Conservation (phyloP, 1,140 invertebrate species). For the Bombus consobrinus region DNA sequence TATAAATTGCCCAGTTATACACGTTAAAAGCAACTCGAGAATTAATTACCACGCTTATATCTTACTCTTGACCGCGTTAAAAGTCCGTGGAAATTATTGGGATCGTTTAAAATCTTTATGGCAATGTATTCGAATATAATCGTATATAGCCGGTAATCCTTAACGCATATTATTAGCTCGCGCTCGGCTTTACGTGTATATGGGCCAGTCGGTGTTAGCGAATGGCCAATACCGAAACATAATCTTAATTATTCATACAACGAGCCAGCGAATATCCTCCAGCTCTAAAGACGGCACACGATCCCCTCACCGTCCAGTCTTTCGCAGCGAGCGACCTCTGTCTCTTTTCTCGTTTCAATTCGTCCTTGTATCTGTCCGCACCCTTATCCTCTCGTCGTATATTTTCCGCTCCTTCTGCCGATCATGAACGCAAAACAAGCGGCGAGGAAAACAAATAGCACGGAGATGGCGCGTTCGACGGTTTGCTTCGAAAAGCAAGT, state of each 20-base stretch:
- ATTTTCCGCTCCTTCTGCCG: background rate
- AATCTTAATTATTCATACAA: constrained; percentile 56
- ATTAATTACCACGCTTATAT: constrained; percentile 42
- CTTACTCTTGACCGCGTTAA: constrained; percentile 41
- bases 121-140: constrained; percentile 29
- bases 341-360: constrained; percentile 35
- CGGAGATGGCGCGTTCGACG: background rate
- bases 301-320: background rate
- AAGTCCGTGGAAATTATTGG: constrained; percentile 42
- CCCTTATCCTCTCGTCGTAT: background rate
- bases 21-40: constrained; percentile 26
- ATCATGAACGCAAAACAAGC: background rate
- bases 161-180: constrained; percentile 34
- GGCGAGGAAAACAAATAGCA: constrained; percentile 22
- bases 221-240: constrained; percentile 29
- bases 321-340: background rate
- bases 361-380: constrained; percentile 11
- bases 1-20: constrained; percentile 20
- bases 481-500: too few relatives aligned
- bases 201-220: constrained; percentile 49
- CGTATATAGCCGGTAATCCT: constrained; percentile 26
- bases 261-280: constrained; percentile 39
- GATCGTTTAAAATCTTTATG: constrained; percentile 49
- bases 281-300: constrained; percentile 33
- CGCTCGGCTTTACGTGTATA: background rate